Evolutionary conservation across 1,140 invertebrate genomes (phyloP).

Genomic region (Drosophila sulfurigaster): DNA sequence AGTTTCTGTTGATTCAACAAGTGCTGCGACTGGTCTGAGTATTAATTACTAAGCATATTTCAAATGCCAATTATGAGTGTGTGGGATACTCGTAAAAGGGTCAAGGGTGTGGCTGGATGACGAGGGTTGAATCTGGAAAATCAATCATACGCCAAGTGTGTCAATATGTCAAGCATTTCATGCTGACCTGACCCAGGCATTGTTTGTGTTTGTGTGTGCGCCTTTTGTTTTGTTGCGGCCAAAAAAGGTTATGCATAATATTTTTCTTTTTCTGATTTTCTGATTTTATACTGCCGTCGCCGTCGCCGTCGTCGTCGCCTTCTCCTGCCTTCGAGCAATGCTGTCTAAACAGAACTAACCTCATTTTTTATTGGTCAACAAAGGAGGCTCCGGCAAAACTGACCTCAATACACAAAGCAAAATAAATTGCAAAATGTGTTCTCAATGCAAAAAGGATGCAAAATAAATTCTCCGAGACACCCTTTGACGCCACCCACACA

Average conservation of each 20-base stretch:
- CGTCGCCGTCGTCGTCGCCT: no score
- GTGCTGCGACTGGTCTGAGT: conserved; percentile 31
- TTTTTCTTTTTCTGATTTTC: conserved; percentile 15
- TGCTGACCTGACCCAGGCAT: conserved; percentile 56
- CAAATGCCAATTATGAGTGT: conserved; percentile 16
- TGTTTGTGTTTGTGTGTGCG: conserved; percentile 46
- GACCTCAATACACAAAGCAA: conserved; percentile 77
- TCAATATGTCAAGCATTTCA: conserved; percentile 74
- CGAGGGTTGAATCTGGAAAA: conserved; percentile 49
- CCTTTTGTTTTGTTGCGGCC: conserved; percentile 49
- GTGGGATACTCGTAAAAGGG: background rate
- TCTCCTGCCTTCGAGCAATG: conserved; percentile 50
- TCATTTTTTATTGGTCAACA: conserved; percentile 74
- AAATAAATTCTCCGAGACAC: conserved; percentile 69
- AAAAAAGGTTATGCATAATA: conserved; percentile 45
- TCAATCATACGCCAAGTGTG: conserved; percentile 77
- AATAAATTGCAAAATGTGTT: conserved; percentile 78
- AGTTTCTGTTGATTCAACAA: conserved; percentile 67
- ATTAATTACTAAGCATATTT: conserved; percentile 47
- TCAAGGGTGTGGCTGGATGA: conserved; percentile 17
- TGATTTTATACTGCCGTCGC: conserved; percentile 19
- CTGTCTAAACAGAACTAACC: conserved; percentile 78
- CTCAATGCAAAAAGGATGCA: conserved; percentile 73
- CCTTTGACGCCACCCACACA: conserved; percentile 61
- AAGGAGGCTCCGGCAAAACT: conserved; percentile 58